A percentile compares a stretch with the other conserved stretches of the same genome.
Conservation (phyloP, 2,113 vertebrate species). For the Corythoichthys intestinalis region DNA sequence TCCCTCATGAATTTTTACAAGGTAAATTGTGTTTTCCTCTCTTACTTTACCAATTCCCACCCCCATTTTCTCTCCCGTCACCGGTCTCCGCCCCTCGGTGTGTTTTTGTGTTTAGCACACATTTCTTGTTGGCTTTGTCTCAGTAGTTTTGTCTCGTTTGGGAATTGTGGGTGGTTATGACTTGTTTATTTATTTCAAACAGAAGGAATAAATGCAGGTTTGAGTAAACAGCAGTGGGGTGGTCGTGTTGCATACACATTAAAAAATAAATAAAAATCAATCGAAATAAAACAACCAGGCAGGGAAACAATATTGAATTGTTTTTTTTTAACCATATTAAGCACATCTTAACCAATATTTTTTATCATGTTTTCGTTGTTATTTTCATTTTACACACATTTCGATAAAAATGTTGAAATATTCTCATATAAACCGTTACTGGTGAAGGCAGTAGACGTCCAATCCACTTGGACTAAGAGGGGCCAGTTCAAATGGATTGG, state of each 20-base stretch:
- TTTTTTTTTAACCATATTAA: not conserved
- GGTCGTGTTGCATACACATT: not conserved
- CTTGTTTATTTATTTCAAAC: conserved; percentile 15
- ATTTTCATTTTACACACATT: no score
- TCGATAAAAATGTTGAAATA: no score
- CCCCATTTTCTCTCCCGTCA: not conserved
- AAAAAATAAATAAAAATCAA: not conserved
- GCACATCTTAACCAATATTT: not conserved
- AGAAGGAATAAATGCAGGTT: conserved; percentile 1
- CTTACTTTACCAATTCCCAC: not conserved
- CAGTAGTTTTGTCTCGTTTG: conserved; percentile 5
- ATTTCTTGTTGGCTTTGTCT: conserved; percentile 17
- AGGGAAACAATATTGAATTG: not conserved
- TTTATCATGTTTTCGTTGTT: no score
- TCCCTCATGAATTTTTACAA: not conserved
- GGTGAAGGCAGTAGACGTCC: no score
- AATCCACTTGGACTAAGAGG: no score
- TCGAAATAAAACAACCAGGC: not conserved
- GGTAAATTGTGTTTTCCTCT: not conserved
- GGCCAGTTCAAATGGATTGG: no score
- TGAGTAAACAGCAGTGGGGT: not conserved
- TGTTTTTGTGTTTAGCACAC: conserved; percentile 3
- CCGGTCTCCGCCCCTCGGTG: conserved; percentile 2
- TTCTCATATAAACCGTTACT: no score
- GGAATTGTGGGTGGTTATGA: conserved; percentile 6